A percentile compares a stretch with the other conserved stretches of the same genome.
These are phyloP conservation scores for Lepeophtheirus salmonis DNA, from an alignment of 1,140 invertebrate species.

Conservation along the genomic window DNA sequence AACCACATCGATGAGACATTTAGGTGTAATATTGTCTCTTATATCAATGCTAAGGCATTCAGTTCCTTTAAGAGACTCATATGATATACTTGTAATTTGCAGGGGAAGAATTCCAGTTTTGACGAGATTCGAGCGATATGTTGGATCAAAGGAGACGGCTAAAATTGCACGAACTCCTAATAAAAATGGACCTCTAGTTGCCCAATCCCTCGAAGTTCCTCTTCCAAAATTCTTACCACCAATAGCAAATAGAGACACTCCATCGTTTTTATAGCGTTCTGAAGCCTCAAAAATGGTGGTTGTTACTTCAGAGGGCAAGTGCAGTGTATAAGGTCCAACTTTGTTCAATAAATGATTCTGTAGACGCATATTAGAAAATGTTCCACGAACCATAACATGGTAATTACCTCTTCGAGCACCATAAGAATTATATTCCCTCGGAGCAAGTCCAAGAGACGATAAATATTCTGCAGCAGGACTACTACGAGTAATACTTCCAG, in stretches of 20 bases:
- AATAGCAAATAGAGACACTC: constrained; percentile 23
- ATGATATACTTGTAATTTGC: constrained; percentile 22
- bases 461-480: constrained; percentile 33
- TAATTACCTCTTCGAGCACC: constrained; percentile 36
- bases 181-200: constrained; percentile 37
- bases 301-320: constrained; percentile 30
- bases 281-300: constrained; percentile 21
- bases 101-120: constrained; percentile 38
- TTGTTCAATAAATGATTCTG: constrained; percentile 32
- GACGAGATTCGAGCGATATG: constrained; percentile 35
- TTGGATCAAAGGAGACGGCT: constrained; percentile 35
- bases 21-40: neutral
- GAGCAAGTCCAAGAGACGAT: constrained; percentile 26
- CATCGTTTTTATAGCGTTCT: constrained; percentile 16
- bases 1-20: neutral
- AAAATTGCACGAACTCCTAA: constrained; percentile 29
- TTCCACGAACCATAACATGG: constrained; percentile 35
- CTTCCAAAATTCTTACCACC: constrained; percentile 21
- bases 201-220: constrained; percentile 34
- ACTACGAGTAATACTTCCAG: constrained; percentile 34
- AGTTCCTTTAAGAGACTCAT: neutral
- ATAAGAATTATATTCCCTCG: constrained; percentile 36
- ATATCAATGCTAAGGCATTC: constrained; percentile 1
- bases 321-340: constrained; percentile 30
- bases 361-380: constrained; percentile 37